These are phyloP conservation scores for Synergus japonicus DNA, from an alignment of 2,888 invertebrate genomes.

Conservation along the genomic window DNA sequence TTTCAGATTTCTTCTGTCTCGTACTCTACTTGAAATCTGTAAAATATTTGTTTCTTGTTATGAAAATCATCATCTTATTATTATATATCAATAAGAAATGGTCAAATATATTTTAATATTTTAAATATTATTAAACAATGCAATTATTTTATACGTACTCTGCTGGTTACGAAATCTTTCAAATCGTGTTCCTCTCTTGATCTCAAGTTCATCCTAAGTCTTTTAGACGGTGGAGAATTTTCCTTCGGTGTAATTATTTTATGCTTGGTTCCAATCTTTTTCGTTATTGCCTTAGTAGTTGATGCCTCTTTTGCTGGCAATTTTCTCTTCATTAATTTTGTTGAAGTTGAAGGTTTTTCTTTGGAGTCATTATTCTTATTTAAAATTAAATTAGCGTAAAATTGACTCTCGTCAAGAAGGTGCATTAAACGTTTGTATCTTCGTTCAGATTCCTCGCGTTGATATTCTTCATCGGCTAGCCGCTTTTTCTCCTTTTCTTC, in stretches of 20 bases:
- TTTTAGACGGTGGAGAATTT: slow-evolving; percentile 44
- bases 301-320: not conserved
- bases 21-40: no score
- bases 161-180: slow-evolving; percentile 31
- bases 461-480: slow-evolving; percentile 59
- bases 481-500: slow-evolving; percentile 49
- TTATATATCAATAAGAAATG: no score
- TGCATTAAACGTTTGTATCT: slow-evolving; percentile 71
- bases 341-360: not conserved
- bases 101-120: no score
- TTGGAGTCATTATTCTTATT: slow-evolving; percentile 57
- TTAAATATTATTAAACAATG: not conserved
- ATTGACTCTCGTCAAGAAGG: slow-evolving; percentile 67
- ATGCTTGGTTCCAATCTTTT: slow-evolving; percentile 45
- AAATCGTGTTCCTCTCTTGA: slow-evolving; percentile 34
- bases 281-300: not conserved
- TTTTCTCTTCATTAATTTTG: not conserved
- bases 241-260: slow-evolving; percentile 22
- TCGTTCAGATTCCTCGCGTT: slow-evolving; percentile 62
- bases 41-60: no score
- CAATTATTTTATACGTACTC: not conserved
- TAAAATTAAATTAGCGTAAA: slow-evolving; percentile 63
- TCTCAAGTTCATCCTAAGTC: slow-evolving; percentile 44
- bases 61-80: no score
- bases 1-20: no score